Evolutionary conservation across 2,888 invertebrate species (phyloP), one percentile per base, ranked within the genome.

Genomic region (Ellobium chinense): DNA sequence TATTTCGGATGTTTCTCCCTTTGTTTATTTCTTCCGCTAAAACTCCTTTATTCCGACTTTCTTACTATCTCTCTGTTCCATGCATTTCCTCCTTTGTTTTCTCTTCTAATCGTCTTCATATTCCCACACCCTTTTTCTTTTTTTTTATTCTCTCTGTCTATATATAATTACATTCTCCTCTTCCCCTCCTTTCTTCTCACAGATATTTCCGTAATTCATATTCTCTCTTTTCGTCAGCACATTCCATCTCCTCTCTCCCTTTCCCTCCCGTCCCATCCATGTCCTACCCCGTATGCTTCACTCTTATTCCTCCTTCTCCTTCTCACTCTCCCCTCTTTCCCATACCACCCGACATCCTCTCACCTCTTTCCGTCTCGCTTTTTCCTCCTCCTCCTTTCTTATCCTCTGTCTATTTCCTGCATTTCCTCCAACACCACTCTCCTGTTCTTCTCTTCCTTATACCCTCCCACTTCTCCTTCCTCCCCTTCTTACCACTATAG

Each of bases 401-500:
- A 9, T 58, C 5, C 24, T 24, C 24, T 58, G 18, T 58, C 58
- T 58, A 4, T 24, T n/a, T 14, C 24, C n/a, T 58, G 5, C 18
- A 18, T n/a, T 58, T 58, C 24, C 58, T 5, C 58, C 7, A 58
- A 12, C 24, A 24, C 24, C 24, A 4, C 18, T 58, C 4, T 58
- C 21, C 21, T 58, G 4, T 5, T 21, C 3, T 24, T 58, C 21
- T 58, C 58, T 12, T 21, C 3, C 21, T 5, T 2, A 27, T 29
- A 27, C 4, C 7, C 27, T 62, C 24, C 29, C 29, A n/a, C 29
- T 62, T n/a, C 46, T 46, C 46, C 7, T 7, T 46, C 46, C 46
- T 24, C 0, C n/a, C 18, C 37, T 58, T 80, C 88, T 85, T 83
- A 90, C 90, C 46, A 85, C 24, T 63, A 90, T 88, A 29, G 88